Percentiles rank a stretch among this genome's conserved stretches.
These are phyloP conservation scores for chimpanzee (Pan troglodytes) DNA, from an alignment of 2,113 vertebrate genomes.

Conservation along the genomic window NHGRI_mPanTro3-v2.1_pri NC_072412.2:20819001-20819500, in stretches of 20 bases:
- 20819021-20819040: conserved; percentile 19
- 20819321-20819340: not conserved
- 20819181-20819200: not conserved
- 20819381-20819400: accelerated
- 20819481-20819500: not conserved
- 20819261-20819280: not conserved
- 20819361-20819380: accelerated
- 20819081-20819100: not conserved
- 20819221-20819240: not conserved
- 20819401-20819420: not conserved
- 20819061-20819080: not conserved
- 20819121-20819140: not conserved
- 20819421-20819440: not conserved
- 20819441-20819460: not conserved
- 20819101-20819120: not conserved
- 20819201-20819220: not conserved
- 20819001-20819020: conserved; percentile 29
- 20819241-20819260: not conserved
- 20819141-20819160: not conserved
- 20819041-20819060: not conserved
- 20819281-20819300: not conserved
- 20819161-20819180: not conserved
- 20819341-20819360: not conserved
- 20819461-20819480: not conserved
- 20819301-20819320: not conserved